These are phyloP conservation scores for Netelia inedita DNA, from an alignment of 2,888 invertebrate species.

Conservation along the genomic window DNA sequence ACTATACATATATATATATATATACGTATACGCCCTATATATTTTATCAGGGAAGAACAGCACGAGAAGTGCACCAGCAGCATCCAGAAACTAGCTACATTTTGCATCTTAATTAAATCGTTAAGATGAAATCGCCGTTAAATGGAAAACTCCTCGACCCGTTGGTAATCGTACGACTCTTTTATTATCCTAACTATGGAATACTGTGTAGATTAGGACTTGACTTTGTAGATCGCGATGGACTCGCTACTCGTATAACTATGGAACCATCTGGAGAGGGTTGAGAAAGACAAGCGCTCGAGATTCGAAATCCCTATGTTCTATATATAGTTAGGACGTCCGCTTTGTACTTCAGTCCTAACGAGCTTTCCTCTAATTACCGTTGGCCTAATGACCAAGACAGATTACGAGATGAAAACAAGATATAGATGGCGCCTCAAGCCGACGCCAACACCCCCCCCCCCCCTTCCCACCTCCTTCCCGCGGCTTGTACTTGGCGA, in stretches of 20 bases:
- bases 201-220: neutral
- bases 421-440: conserved; percentile 21
- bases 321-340: conserved; percentile 6
- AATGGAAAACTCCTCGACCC: conserved; percentile 24
- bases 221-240: conserved; percentile 21
- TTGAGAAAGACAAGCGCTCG: conserved; percentile 33
- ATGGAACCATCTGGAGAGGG: conserved; percentile 49
- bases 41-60: neutral
- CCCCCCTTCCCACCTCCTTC: neutral
- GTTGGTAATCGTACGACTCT: neutral
- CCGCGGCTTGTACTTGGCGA: conserved; percentile 2
- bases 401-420: conserved; percentile 54
- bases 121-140: conserved; percentile 46
- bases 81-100: conserved; percentile 25
- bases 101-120: conserved; percentile 61
- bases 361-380: conserved; percentile 68
- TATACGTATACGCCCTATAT: neutral
- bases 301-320: conserved; percentile 46
- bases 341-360: conserved; percentile 53
- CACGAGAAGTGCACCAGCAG: neutral
- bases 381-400: conserved; percentile 63
- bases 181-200: neutral
- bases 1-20: neutral
- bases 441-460: too few relatives aligned
- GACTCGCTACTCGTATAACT: conserved; percentile 27